phyloP scores from a whole-genome alignment of 2,888 invertebrate species.

The Andrena praecox region DNA sequence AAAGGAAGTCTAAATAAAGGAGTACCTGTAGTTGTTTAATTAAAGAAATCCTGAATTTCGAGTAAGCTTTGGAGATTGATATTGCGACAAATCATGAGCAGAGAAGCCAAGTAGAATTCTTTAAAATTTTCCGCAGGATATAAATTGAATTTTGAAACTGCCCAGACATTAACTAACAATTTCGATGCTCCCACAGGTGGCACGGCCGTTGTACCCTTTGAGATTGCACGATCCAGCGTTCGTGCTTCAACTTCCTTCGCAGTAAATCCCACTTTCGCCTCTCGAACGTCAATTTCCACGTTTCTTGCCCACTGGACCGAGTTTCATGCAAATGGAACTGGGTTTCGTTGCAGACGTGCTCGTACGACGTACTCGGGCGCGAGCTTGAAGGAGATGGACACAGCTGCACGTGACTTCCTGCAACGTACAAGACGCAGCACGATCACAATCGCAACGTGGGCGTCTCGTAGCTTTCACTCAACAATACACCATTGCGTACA shows the following conservation, averaged over 20 bases:
- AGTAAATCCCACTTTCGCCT: constrained; percentile 28
- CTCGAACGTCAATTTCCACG: constrained; percentile 15
- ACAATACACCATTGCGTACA: constrained; percentile 50
- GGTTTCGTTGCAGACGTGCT: constrained; percentile 40
- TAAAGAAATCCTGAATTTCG: neutral
- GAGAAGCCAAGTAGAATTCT: neutral
- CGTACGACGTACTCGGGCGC: constrained; percentile 26
- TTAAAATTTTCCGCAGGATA: neutral
- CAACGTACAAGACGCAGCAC: constrained; percentile 47
- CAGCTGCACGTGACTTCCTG: constrained; percentile 60
- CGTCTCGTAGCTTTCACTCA: constrained; percentile 67
- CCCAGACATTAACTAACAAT: neutral
- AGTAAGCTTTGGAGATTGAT: neutral
- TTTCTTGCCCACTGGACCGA: neutral
- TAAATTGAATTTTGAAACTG: neutral
- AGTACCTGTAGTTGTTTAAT: neutral
- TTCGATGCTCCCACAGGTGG: neutral
- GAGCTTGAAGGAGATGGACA: constrained; percentile 50
- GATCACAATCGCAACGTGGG: constrained; percentile 58
- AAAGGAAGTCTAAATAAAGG: too few species aligned
- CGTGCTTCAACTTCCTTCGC: neutral
- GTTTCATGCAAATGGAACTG: constrained; percentile 44
- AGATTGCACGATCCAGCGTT: neutral
- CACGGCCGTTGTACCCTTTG: neutral
- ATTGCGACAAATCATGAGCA: neutral